Evolutionary conservation across 2,888 invertebrate genomes (phyloP).

Genomic region (Pseudococcus viburni): DNA sequence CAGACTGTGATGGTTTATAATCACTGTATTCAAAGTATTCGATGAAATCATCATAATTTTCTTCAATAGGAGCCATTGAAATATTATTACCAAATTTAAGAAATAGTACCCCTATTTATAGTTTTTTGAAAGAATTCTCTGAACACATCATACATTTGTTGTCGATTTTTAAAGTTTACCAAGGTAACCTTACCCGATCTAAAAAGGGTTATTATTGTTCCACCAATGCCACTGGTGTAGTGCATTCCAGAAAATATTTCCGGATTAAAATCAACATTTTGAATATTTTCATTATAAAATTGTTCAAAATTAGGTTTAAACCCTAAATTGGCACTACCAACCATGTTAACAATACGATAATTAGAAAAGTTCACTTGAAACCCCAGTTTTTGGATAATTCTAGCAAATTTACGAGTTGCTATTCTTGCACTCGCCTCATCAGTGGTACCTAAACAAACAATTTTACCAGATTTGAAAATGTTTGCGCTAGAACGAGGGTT

Average conservation of each 20-base stretch:
- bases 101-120: background rate
- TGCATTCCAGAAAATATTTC: background rate
- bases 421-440: background rate
- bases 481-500: background rate
- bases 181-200: background rate
- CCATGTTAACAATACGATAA: background rate
- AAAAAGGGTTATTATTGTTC: background rate
- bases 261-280: background rate
- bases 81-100: too few species aligned
- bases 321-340: background rate
- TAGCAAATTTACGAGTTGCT: conserved; percentile 43
- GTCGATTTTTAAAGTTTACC: background rate
- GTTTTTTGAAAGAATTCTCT: background rate
- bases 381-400: conserved; percentile 12
- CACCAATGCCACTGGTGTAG: background rate
- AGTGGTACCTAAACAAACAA: background rate
- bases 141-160: background rate
- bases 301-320: background rate
- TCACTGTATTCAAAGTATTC: too few species aligned
- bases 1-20: too few species aligned
- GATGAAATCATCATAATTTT: too few species aligned
- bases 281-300: background rate
- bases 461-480: background rate
- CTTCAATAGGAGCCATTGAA: too few species aligned
- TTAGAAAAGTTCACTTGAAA: background rate